Base-by-base conservation (phyloP, 1,140 invertebrate genomes). In the Homarus americanus region DNA sequence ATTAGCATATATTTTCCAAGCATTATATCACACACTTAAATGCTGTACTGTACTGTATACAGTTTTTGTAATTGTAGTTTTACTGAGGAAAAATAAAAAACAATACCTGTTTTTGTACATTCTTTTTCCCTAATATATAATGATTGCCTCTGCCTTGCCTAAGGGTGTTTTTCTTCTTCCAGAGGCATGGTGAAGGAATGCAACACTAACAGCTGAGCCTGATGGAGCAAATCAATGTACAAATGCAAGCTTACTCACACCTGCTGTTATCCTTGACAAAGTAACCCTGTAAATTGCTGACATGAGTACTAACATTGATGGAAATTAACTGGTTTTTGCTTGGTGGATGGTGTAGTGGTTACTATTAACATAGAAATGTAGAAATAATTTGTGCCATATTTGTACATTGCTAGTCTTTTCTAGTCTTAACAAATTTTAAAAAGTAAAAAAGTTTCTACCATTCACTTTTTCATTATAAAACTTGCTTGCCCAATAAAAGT, bases 131-230 rank as follows among this genome's bases (percentile, higher is more conserved):
- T n/a, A n/a, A n/a, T n/a, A n/a, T n/a, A n/a, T n/a, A n/a, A n/a
- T n/a, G n/a, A n/a, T n/a, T n/a, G n/a, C n/a, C n/a, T n/a, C n/a
- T n/a, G n/a, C n/a, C n/a, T n/a, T n/a, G n/a, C 40, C 63, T 84
- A 84, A 87, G 44, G 66, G n/a, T 32, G 28, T 88, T 82, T 49
- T 88, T 88, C 76, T 88, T 82, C n/a, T 88, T 88, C n/a, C 86
- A 88, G 86, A 82, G 53, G 53, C 69, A 73, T 87, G 75, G 49
- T 87, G 85, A 78, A 79, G 53, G 78, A 84, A 72, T 66, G 53
- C 53, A 32, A 84, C 63, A 69, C 82, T 88, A 88, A 88, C 58
- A 34, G 36, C 63, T 79, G 82, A 41, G 76, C 38, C 38, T 78
- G 75, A 66, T 49, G 85, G 49, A 79, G 75, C 53, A 49, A 63